Conservation (phyloP, 2,888 invertebrate genomes). For the Habrosyne pyritoides region DNA sequence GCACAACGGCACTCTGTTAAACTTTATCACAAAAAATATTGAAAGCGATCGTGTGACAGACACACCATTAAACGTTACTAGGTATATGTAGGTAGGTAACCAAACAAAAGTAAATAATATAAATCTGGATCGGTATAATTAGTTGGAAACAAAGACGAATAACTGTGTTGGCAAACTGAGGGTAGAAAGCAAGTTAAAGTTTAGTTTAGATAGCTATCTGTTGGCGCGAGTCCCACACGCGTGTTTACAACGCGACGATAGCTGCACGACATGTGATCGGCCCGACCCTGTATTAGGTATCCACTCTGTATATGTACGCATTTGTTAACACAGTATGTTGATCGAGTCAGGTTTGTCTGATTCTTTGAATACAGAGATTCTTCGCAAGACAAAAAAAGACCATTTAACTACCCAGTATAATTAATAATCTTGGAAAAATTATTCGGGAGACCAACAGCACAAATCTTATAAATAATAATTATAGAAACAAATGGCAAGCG, state of each 20-base stretch:
- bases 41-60: background rate
- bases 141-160: conserved; percentile 2
- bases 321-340: too few relatives aligned
- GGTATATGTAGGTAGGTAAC: background rate
- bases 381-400: too few relatives aligned
- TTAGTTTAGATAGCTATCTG: background rate
- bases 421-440: too few relatives aligned
- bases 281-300: too few relatives aligned
- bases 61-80: background rate
- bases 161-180: background rate
- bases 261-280: background rate
- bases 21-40: background rate
- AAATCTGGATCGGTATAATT: background rate
- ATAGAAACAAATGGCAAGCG: too few relatives aligned
- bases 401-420: too few relatives aligned
- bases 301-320: too few relatives aligned
- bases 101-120: background rate
- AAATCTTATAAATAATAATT: too few relatives aligned
- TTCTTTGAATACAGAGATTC: too few relatives aligned
- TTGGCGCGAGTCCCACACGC: background rate
- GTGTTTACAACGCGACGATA: background rate
- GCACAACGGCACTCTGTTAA: background rate
- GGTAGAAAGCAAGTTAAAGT: background rate
- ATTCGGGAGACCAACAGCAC: too few relatives aligned
- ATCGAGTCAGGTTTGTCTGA: too few relatives aligned